A percentile compares a stretch with the other conserved stretches of the same genome.
phyloP scores from a whole-genome alignment of 1,140 invertebrate species.

The Trachymyrmex cornetzi region DNA sequence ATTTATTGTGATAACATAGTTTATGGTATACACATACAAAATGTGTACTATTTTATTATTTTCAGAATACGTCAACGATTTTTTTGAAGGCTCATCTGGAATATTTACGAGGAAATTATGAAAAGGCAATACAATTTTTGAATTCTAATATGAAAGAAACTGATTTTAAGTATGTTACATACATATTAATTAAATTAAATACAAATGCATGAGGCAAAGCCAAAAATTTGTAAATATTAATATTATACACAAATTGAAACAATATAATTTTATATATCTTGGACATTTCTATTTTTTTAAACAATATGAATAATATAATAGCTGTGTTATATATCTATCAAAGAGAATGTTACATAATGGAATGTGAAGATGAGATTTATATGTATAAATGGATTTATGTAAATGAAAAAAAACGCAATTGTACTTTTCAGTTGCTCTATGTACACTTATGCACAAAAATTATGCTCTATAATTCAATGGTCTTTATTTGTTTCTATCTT shows the following conservation, averaged over 20 bases:
- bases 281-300: background rate
- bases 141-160: slow-evolving; percentile 87
- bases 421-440: background rate
- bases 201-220: slow-evolving; percentile 11
- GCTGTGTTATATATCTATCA: background rate
- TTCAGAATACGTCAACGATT: slow-evolving; percentile 88
- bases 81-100: slow-evolving; percentile 91
- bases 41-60: slow-evolving; percentile 51
- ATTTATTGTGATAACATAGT: slow-evolving; percentile 8
- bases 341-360: background rate
- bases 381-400: background rate
- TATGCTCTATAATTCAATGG: background rate
- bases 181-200: slow-evolving; percentile 37
- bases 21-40: background rate
- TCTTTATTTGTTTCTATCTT: background rate
- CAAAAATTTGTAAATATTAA: slow-evolving; percentile 19
- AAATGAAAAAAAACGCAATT: background rate
- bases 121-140: slow-evolving; percentile 90
- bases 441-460: background rate
- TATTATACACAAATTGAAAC: background rate
- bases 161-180: slow-evolving; percentile 85
- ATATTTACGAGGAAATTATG: slow-evolving; percentile 90
- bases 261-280: background rate
- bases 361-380: background rate
- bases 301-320: background rate